These are phyloP conservation scores for Drosophila meridiana DNA, from an alignment of 2,888 invertebrate genomes.

Conservation along the genomic window DNA sequence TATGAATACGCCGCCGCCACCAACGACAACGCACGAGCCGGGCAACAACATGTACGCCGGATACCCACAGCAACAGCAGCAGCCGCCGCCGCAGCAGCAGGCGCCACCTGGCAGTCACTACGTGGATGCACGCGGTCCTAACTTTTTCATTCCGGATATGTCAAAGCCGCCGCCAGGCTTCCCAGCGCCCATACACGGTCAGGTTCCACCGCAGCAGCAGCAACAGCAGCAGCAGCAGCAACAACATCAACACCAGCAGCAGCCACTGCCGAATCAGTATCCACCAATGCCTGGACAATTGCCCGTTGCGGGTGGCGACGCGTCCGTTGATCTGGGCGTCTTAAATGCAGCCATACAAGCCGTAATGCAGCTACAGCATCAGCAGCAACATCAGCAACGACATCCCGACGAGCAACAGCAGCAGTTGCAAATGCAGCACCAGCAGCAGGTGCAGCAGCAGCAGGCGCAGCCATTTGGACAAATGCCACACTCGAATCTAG, in stretches of 20 bases:
- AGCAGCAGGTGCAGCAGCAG: constrained; percentile 37
- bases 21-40: constrained; percentile 80
- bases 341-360: constrained; percentile 81
- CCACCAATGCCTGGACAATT: constrained; percentile 51
- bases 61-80: constrained; percentile 44
- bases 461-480: constrained; percentile 44
- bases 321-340: constrained; percentile 66
- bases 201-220: constrained; percentile 42
- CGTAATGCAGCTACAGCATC: constrained; percentile 74
- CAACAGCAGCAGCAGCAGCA: constrained; percentile 22
- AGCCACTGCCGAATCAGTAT: constrained; percentile 45
- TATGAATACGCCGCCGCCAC: constrained; percentile 60
- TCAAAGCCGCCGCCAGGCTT: constrained; percentile 95
- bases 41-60: constrained; percentile 49
- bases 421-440: constrained; percentile 29
- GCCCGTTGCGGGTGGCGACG: constrained; percentile 29
- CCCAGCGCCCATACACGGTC: constrained; percentile 73
- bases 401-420: constrained; percentile 55
- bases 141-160: constrained; percentile 91
- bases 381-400: constrained; percentile 56
- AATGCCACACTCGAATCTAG: constrained; percentile 30
- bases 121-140: constrained; percentile 85
- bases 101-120: constrained; percentile 85
- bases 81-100: constrained; percentile 53
- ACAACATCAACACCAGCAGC: constrained; percentile 31